Percentiles rank a stretch among this genome's conserved stretches.
Evolutionary conservation across 2,888 invertebrate species (phyloP).

Genomic region (Erebia palarica): DNA sequence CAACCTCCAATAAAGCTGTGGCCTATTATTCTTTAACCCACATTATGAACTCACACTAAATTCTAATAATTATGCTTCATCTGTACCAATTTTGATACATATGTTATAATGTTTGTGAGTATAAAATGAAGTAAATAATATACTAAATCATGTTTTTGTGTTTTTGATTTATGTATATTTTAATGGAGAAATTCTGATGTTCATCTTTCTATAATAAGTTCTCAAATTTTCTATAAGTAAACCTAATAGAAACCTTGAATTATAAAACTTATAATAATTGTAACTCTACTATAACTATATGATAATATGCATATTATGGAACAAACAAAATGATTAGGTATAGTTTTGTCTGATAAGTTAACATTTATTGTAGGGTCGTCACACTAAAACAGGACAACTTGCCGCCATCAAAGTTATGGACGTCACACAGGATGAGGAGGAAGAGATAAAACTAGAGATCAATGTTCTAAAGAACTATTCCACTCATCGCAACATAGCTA

Average conservation of each 20-base stretch:
- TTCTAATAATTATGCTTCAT: slow-evolving; percentile 9
- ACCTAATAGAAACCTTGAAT: neutral
- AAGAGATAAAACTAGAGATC: slow-evolving; percentile 99
- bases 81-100: neutral
- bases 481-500: slow-evolving; percentile 99
- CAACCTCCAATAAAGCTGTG: slow-evolving; percentile 37
- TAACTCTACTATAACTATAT: neutral
- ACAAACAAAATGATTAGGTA: neutral
- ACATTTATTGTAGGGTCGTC: slow-evolving; percentile 90
- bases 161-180: too few relatives aligned
- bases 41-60: slow-evolving; percentile 20
- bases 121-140: neutral
- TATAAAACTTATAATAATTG: neutral
- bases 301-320: neutral
- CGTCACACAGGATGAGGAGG: slow-evolving; percentile 99
- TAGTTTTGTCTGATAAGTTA: neutral
- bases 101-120: too few relatives aligned
- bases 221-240: neutral
- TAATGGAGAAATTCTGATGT: too few relatives aligned
- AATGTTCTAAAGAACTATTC: slow-evolving; percentile 99
- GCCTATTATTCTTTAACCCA: slow-evolving; percentile 33
- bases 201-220: too few relatives aligned
- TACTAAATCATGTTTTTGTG: neutral
- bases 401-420: slow-evolving; percentile 99
- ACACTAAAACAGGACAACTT: slow-evolving; percentile 99